A percentile compares a stretch with the other conserved stretches of the same genome.
Evolutionary conservation across 2,797 vertebrate genomes (phyloP).

Genomic region (Telmatherina bonti): DNA sequence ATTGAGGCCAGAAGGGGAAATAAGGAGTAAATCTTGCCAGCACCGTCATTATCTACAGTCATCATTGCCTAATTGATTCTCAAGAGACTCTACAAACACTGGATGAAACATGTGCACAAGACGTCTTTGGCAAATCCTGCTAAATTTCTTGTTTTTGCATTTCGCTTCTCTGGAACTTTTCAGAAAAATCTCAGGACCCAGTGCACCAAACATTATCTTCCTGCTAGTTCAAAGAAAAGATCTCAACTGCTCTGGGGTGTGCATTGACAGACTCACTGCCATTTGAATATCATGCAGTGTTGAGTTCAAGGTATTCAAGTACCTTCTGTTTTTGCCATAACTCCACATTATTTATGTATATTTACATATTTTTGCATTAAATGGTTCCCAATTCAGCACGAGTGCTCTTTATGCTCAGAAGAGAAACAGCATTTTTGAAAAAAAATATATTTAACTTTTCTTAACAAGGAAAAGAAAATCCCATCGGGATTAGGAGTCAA

Average conservation of each 20-base stretch:
- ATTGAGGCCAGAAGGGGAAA: background rate
- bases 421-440: too few species aligned
- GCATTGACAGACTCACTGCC: slow-evolving; percentile 36
- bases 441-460: too few species aligned
- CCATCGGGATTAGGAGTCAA: too few species aligned
- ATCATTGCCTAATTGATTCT: too few species aligned
- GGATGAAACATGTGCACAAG: too few species aligned
- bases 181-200: background rate
- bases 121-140: background rate
- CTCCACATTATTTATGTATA: slow-evolving; percentile 74
- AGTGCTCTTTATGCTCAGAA: slow-evolving; percentile 31
- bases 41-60: too few species aligned
- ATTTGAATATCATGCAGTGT: slow-evolving; percentile 59
- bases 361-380: slow-evolving; percentile 68
- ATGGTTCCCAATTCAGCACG: slow-evolving; percentile 3
- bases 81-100: too few species aligned
- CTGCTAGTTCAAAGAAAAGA: slow-evolving; percentile 46
- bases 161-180: background rate
- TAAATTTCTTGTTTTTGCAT: background rate
- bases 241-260: slow-evolving; percentile 39
- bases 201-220: slow-evolving; percentile 26
- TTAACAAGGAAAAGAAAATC: too few species aligned
- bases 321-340: slow-evolving; percentile 44
- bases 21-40: too few species aligned
- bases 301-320: slow-evolving; percentile 31